phyloP scores from a whole-genome alignment of 1,140 invertebrate species.

The Pristionchus pacificus region DNA sequence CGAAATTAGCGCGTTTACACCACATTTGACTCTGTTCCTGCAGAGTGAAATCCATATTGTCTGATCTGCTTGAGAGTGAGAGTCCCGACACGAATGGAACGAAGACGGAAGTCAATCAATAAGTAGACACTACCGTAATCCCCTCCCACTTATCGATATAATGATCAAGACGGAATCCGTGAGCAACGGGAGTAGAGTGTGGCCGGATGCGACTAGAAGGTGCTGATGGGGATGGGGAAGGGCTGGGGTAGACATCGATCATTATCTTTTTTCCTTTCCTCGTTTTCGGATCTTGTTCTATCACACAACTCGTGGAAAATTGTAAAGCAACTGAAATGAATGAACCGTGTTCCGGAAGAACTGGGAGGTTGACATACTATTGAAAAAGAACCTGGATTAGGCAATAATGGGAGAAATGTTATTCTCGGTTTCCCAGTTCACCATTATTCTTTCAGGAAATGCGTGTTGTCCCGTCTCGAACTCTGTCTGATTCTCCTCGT shows the following conservation, averaged over 20 bases:
- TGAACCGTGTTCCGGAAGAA: slow-evolving; percentile 9
- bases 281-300: no score
- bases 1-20: no score
- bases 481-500: slow-evolving; percentile 28
- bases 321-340: not conserved
- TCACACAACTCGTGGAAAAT: no score
- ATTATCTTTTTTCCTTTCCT: no score
- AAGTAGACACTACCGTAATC: no score
- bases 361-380: slow-evolving; percentile 13
- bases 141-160: no score
- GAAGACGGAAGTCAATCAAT: no score
- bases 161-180: not conserved
- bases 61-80: no score
- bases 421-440: not conserved
- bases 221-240: not conserved
- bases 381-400: slow-evolving; percentile 17
- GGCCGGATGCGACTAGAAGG: not conserved
- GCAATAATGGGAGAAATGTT: slow-evolving; percentile 23
- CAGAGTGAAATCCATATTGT: no score
- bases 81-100: no score
- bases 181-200: not conserved
- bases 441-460: slow-evolving; percentile 29
- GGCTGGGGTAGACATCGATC: no score
- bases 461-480: slow-evolving; percentile 33
- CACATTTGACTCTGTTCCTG: no score